phyloP scores from a whole-genome alignment of 2,888 invertebrate species.

The Caenorhabditis afra region DNA sequence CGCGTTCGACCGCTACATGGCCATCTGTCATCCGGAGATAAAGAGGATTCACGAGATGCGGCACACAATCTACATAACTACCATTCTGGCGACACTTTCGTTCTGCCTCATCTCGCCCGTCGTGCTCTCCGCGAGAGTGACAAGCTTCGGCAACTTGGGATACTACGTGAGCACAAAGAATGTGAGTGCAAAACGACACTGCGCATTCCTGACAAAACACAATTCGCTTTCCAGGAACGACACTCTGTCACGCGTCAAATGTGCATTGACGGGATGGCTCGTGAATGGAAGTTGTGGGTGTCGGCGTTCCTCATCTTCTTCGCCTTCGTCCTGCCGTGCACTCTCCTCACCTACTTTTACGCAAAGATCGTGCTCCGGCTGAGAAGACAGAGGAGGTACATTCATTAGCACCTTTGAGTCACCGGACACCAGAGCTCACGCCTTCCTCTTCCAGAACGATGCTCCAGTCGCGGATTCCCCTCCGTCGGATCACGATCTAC shows the following conservation, averaged over 20 bases:
- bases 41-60: constrained; percentile 71
- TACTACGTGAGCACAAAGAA: constrained; percentile 43
- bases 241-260: constrained; percentile 56
- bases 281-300: constrained; percentile 59
- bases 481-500: constrained; percentile 70
- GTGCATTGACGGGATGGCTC: constrained; percentile 68
- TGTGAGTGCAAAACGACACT: constrained; percentile 14
- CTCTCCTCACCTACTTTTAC: constrained; percentile 69
- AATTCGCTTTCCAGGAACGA: constrained; percentile 44
- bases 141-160: constrained; percentile 39
- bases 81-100: constrained; percentile 65
- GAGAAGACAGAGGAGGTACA: constrained; percentile 63
- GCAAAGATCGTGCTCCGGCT: constrained; percentile 67
- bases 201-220: not conserved
- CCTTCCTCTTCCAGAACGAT: constrained; percentile 62
- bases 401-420: not conserved
- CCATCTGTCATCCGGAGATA: constrained; percentile 72
- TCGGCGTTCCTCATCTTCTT: constrained; percentile 62
- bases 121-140: constrained; percentile 63
- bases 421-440: not conserved
- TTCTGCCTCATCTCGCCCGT: constrained; percentile 70
- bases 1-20: constrained; percentile 74
- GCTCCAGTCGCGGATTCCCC: constrained; percentile 72
- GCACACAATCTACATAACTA: constrained; percentile 67
- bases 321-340: constrained; percentile 69